Evolutionary conservation across 2,113 vertebrate species (phyloP).

Genomic region (Sceloporus tristichus): DNA sequence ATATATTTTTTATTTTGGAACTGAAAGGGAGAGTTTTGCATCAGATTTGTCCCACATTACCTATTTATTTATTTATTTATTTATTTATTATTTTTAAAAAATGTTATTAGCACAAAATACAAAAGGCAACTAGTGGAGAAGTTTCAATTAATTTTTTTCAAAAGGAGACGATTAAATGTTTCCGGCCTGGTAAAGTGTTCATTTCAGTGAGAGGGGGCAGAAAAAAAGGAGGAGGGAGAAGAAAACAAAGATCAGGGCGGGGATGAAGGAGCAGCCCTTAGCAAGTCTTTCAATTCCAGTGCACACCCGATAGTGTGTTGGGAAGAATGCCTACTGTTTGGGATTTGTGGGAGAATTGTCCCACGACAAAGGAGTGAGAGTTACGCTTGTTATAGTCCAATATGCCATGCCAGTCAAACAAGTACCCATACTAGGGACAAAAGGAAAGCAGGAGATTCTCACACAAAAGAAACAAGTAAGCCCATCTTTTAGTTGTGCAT

Average conservation of each 20-base stretch:
- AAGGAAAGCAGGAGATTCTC: conserved; percentile 95
- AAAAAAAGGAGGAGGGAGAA: conserved; percentile 57
- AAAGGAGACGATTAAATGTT: conserved; percentile 99
- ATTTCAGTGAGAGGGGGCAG: conserved; percentile 88
- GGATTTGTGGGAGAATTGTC: conserved; percentile 99
- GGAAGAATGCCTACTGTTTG: conserved; percentile 95
- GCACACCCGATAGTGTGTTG: conserved; percentile 95
- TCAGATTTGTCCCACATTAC: neutral
- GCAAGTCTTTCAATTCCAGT: conserved; percentile 94
- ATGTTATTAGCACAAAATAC: conserved; percentile 81
- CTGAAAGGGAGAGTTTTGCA: conserved; percentile 39
- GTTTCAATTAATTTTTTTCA: conserved; percentile 98
- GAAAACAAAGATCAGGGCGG: conserved; percentile 88
- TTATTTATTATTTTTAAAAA: neutral
- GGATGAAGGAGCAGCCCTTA: conserved; percentile 83
- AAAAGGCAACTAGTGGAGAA: conserved; percentile 90
- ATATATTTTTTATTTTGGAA: conserved; percentile 68
- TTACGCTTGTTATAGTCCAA: conserved; percentile 99
- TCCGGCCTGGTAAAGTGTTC: conserved; percentile 98
- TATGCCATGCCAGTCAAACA: conserved; percentile 99
- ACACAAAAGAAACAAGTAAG: conserved; percentile 99
- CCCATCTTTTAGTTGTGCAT: conserved; percentile 98
- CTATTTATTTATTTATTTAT: conserved; percentile 22
- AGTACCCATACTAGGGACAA: conserved; percentile 91
- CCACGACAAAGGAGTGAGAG: conserved; percentile 92